A percentile compares a stretch with the other conserved stretches of the same genome.
Conservation (phyloP, 2,797 vertebrate species). For the Cygnus olor region DNA sequence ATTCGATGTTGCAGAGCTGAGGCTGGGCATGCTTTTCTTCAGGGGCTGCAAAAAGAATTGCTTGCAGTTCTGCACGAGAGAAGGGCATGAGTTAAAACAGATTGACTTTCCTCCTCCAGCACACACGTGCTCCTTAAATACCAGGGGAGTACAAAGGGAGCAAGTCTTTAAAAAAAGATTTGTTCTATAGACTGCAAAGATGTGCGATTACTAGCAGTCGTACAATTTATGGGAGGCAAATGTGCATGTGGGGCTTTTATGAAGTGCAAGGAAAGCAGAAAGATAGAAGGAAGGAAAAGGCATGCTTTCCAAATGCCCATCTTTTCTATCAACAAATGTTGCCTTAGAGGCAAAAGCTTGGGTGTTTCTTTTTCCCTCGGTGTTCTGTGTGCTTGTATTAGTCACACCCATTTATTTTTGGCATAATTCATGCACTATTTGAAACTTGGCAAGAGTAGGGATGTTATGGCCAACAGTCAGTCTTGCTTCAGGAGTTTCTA, state of each 20-base stretch:
- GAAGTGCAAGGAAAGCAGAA: constrained; percentile 77
- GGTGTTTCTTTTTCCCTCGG: constrained; percentile 56
- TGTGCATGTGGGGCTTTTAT: constrained; percentile 69
- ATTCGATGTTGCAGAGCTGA: constrained; percentile 53
- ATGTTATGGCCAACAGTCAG: constrained; percentile 80
- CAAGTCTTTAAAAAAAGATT: constrained; percentile 73
- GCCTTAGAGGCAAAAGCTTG: constrained; percentile 73
- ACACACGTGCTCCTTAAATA: constrained; percentile 65
- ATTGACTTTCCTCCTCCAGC: constrained; percentile 60
- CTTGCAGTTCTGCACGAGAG: constrained; percentile 20
- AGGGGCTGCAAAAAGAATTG: constrained; percentile 24
- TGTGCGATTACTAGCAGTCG: constrained; percentile 72
- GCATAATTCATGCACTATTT: constrained; percentile 79
- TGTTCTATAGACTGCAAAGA: constrained; percentile 71
- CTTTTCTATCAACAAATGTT: constrained; percentile 76
- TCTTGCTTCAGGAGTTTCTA: constrained; percentile 83
- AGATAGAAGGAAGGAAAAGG: constrained; percentile 54
- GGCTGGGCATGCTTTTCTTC: constrained; percentile 12
- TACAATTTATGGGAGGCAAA: constrained; percentile 76
- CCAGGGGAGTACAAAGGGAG: constrained; percentile 73
- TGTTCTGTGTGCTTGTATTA: constrained; percentile 79
- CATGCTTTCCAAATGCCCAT: constrained; percentile 68
- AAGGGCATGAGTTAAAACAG: constrained; percentile 69
- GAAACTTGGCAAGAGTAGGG: constrained; percentile 78
- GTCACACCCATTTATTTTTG: constrained; percentile 83